Base-by-base conservation (phyloP, 2,888 invertebrate genomes). In the Cataglyphis albicans region DNA sequence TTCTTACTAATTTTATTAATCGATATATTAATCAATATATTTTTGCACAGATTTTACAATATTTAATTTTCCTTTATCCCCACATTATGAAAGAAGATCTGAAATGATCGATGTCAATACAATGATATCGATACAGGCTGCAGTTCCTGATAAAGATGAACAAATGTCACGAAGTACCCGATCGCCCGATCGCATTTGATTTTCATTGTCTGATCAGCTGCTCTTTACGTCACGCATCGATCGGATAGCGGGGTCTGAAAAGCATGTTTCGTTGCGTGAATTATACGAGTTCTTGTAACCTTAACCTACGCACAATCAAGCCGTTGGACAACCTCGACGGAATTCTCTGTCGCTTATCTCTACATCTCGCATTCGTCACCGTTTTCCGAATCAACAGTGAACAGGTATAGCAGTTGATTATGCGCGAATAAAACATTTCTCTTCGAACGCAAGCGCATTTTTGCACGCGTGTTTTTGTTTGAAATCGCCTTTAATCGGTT, bases 241-340 rank as follows among this genome's bases (percentile, higher is more conserved):
- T 25, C 65, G 74, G n/a, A 18, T 15, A 41, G 35, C 18, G 15
- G 2, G 44, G 32, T 29, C 38, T 41, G 68, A 25, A 78, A 78
- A 70, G 78, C 57, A 70, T 35, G 35, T 70, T 70, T 59, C 44
- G 70, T 59, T 44, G 57, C 12, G 29, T 21, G 72, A 74, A 80
- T 90, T 86, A 85, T 88, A 88, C 85, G 82, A 88, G 83, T 86
- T 86, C 81, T 86, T 81, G 88, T 86, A 89, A 89, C 87, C 72
- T 83, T 85, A 83, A 85, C 85, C 81, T 70, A 85, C 80, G 74
- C 83, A 7, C 73, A 74, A 74, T 80, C 74, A 72, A 70, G 57
- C 65, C n/a, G 41, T 52, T 38, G 52, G 61, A 25, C 21, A 74
- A 55, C 35, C 68, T 82, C 61, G 73, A 63, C n/a, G 25, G 35